Percentiles rank a stretch among this genome's conserved stretches.
Evolutionary conservation across 2,888 invertebrate species (phyloP).

Genomic region (Sipha maydis): DNA sequence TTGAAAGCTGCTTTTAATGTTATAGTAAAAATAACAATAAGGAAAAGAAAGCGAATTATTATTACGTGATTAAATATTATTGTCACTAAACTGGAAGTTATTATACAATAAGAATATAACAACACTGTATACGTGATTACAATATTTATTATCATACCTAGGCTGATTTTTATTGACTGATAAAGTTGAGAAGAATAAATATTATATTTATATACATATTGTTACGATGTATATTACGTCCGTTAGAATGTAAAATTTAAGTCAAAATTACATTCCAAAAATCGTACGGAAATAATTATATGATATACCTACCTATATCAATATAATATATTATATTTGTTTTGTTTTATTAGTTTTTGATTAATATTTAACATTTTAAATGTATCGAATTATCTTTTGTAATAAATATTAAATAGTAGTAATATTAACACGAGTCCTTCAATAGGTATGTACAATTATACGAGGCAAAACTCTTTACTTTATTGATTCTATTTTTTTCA

Average conservation of each 20-base stretch:
- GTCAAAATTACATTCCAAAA: neutral
- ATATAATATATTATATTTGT: too few relatives aligned
- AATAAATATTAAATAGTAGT: too few relatives aligned
- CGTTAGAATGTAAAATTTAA: neutral
- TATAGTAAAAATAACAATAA: neutral
- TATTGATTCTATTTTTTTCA: too few relatives aligned
- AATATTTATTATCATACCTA: neutral
- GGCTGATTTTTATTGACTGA: neutral
- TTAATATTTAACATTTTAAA: too few relatives aligned
- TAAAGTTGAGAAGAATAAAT: neutral
- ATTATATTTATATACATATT: neutral
- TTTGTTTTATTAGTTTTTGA: too few relatives aligned
- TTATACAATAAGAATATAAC: neutral
- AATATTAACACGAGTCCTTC: too few relatives aligned
- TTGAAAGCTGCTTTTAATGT: neutral
- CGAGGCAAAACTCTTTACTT: too few relatives aligned
- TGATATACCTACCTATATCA: too few relatives aligned
- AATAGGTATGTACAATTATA: too few relatives aligned
- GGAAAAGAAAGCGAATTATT: constrained; percentile 26
- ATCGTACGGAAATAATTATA: neutral
- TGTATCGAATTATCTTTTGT: too few relatives aligned
- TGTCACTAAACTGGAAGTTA: constrained; percentile 21
- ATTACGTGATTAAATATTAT: constrained; percentile 6
- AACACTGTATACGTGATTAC: neutral
- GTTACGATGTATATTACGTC: neutral